Evolutionary conservation across 2,888 invertebrate species (phyloP), one percentile per base, ranked within the genome.

Genomic region (Dicycla oo): DNA sequence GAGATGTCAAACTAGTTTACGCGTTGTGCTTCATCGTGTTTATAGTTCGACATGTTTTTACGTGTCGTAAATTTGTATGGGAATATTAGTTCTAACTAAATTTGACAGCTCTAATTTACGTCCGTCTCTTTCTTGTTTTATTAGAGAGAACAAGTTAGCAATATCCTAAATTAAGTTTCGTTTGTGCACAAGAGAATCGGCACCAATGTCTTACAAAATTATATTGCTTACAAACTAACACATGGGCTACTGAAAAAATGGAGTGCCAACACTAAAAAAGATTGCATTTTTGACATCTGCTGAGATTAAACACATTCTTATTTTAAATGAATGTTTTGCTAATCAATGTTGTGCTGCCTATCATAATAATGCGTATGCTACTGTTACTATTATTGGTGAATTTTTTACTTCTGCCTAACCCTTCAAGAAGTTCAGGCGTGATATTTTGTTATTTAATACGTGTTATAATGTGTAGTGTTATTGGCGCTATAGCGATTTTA

Each of bases 171-270:
- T n/a, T n/a, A n/a, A n/a, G n/a, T n/a, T n/a, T n/a, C n/a, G n/a
- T n/a, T n/a, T n/a, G n/a, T n/a, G n/a, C n/a, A n/a, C n/a, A n/a
- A n/a, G n/a, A n/a, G n/a, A n/a, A n/a, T n/a, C n/a, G n/a, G n/a
- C n/a, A n/a, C n/a, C n/a, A n/a, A n/a, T n/a, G 26, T 56, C 43
- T 60, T 66, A 60, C 11, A 68, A 75, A 40, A 64, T 30, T 15
- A 53, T 60, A 38, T 49, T 57, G 18, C 61, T 73, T 62, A 69
- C 11, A 45, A 65, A 53, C 43, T 57, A 58, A n/a, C 30, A n/a
- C 30, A 38, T 26, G 47, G 10, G 8, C 13, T 23, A 45, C 23
- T 47, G 10, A 51, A 60, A 11, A 2, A 60, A 63, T 60, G 57
- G 30, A 66, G 60, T 43, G 8, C 10, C 13, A 26, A 72, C 43